These are phyloP conservation scores for Thaumetopoea pityocampa DNA, from an alignment of 1,140 invertebrate species.

Conservation along the genomic window DNA sequence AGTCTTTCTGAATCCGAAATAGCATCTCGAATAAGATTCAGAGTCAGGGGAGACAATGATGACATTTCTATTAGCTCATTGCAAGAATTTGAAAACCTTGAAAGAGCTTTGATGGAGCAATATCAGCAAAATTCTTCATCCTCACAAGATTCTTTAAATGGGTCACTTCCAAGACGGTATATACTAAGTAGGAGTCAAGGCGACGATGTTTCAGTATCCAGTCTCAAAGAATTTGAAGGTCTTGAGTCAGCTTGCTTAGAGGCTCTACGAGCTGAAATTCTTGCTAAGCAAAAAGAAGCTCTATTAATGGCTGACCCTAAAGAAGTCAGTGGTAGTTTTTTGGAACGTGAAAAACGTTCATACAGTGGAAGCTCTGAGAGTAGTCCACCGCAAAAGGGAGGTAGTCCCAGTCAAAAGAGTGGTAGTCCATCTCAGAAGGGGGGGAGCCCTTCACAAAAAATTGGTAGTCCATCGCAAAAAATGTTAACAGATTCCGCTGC, in stretches of 20 bases:
- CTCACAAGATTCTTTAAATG: slow-evolving; percentile 86
- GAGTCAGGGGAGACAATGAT: slow-evolving; percentile 90
- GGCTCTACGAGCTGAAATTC: slow-evolving; percentile 87
- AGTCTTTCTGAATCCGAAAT: slow-evolving; percentile 92
- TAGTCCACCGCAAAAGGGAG: slow-evolving; percentile 71
- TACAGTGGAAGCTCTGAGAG: slow-evolving; percentile 72
- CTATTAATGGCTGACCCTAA: slow-evolving; percentile 80
- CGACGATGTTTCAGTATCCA: slow-evolving; percentile 93
- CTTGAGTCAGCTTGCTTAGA: slow-evolving; percentile 92
- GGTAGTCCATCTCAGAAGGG: slow-evolving; percentile 71
- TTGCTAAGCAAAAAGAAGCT: slow-evolving; percentile 91
- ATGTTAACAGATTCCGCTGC: slow-evolving; percentile 62
- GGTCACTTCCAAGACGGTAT: slow-evolving; percentile 82
- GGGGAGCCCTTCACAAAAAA: slow-evolving; percentile 68
- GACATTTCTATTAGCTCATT: slow-evolving; percentile 93
- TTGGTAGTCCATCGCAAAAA: slow-evolving; percentile 75
- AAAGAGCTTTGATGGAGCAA: slow-evolving; percentile 82
- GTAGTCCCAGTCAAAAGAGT: slow-evolving; percentile 63
- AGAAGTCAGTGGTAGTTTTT: slow-evolving; percentile 75
- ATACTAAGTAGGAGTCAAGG: slow-evolving; percentile 83
- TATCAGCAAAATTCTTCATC: slow-evolving; percentile 79
- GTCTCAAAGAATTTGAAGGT: slow-evolving; percentile 95
- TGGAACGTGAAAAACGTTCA: slow-evolving; percentile 72
- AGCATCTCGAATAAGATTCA: slow-evolving; percentile 85
- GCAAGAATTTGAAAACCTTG: slow-evolving; percentile 95